These are phyloP conservation scores for Gavia stellata DNA, from an alignment of 2,113 vertebrate genomes.

Conservation along the genomic window DNA sequence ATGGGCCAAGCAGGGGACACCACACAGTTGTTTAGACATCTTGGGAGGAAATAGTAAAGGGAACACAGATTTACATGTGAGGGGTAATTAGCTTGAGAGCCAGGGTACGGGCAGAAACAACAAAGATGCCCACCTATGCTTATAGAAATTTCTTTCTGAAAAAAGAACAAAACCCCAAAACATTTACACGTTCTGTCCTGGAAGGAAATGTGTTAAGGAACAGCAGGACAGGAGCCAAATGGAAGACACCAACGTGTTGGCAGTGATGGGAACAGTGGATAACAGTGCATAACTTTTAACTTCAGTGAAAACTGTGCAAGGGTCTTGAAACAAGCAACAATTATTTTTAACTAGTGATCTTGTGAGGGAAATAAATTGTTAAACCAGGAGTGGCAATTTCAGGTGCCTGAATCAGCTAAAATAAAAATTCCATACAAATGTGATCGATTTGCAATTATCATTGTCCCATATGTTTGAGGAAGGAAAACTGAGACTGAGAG, in stretches of 20 bases:
- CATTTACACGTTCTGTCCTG: accelerated
- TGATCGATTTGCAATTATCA: not conserved
- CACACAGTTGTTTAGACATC: not conserved
- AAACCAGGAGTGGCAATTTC: not conserved
- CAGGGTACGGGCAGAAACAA: not conserved
- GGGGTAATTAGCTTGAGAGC: not conserved
- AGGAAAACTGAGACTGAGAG: not conserved
- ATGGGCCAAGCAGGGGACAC: not conserved
- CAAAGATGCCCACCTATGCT: not conserved
- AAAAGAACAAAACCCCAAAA: not conserved
- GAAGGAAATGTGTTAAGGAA: not conserved
- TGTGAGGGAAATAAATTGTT: not conserved
- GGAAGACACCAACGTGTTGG: not conserved
- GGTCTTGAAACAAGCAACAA: not conserved
- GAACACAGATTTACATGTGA: accelerated
- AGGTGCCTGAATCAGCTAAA: not conserved
- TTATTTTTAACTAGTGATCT: not conserved
- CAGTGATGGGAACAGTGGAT: not conserved
- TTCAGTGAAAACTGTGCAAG: not conserved
- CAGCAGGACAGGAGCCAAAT: not conserved
- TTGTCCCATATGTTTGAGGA: not conserved
- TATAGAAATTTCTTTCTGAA: not conserved
- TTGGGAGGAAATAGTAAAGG: not conserved
- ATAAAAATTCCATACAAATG: not conserved
- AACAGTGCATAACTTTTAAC: not conserved